These are phyloP conservation scores for Adoxophyes honmai DNA, from an alignment of 1,140 invertebrate genomes.

Conservation along the genomic window DNA sequence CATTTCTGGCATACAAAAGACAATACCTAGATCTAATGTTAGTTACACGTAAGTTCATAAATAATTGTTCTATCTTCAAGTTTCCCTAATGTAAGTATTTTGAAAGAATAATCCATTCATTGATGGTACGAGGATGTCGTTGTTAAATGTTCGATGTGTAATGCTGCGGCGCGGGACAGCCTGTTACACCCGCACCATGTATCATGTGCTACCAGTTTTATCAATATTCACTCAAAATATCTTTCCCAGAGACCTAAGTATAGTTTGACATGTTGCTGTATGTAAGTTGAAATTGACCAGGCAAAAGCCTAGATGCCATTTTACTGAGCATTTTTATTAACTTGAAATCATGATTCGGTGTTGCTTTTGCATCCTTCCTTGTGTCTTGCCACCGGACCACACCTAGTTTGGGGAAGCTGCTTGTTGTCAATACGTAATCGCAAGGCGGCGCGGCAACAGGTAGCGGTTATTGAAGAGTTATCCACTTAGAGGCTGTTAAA, in stretches of 20 bases:
- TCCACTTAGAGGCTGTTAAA: neutral
- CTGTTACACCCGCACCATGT: no score
- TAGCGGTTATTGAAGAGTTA: no score
- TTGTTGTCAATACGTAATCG: no score
- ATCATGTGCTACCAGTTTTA: neutral
- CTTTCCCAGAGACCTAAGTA: neutral
- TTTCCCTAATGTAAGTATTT: conserved; percentile 72
- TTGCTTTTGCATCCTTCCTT: conserved; percentile 25
- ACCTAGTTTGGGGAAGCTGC: no score
- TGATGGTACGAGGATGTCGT: conserved; percentile 47
- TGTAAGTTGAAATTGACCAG: conserved; percentile 21
- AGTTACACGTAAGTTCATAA: conserved; percentile 73
- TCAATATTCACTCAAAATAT: conserved; percentile 3
- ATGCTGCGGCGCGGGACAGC: no score
- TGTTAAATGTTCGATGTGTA: conserved; percentile 37
- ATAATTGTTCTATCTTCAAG: conserved; percentile 73
- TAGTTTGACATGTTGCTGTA: conserved; percentile 35
- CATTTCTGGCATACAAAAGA: conserved; percentile 74
- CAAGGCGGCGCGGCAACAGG: no score
- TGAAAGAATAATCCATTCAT: conserved; percentile 62
- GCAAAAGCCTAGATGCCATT: neutral
- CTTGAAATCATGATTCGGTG: conserved; percentile 24
- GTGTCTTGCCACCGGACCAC: neutral
- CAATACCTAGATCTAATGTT: conserved; percentile 77
- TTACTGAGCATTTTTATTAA: neutral